Percentiles rank a stretch among this genome's conserved stretches.
These are phyloP conservation scores for Holocentrus rufus DNA, from an alignment of 2,797 vertebrate species.

Conservation along the genomic window DNA sequence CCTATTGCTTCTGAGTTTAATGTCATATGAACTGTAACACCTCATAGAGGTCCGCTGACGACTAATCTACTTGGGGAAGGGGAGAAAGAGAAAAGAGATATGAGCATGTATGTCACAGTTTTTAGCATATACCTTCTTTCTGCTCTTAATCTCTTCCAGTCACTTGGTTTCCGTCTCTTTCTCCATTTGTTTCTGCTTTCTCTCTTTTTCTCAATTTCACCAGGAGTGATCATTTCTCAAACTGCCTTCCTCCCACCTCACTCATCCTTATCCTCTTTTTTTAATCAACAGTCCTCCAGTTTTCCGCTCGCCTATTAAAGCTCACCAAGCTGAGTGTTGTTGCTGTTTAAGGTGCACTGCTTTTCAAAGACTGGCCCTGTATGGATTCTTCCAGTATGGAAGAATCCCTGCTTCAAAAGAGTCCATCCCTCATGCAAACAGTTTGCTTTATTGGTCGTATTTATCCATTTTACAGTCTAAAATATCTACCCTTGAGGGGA, in stretches of 20 bases:
- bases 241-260: too few species aligned
- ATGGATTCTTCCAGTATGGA: background rate
- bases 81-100: too few species aligned
- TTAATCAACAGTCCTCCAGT: constrained; percentile 1
- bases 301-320: background rate
- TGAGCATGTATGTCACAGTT: too few species aligned
- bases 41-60: too few species aligned
- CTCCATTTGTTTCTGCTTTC: background rate
- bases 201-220: background rate
- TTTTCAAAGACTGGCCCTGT: constrained; percentile 12
- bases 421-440: background rate
- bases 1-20: too few species aligned
- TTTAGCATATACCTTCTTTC: too few species aligned
- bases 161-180: background rate
- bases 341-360: background rate
- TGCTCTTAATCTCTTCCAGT: background rate
- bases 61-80: too few species aligned
- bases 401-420: background rate
- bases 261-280: background rate
- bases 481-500: background rate
- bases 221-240: too few species aligned
- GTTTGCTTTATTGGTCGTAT: constrained; percentile 3
- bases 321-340: too few species aligned
- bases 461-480: constrained; percentile 6
- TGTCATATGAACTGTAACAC: too few species aligned